Evolutionary conservation across 2,113 vertebrate species (phyloP).

Genomic region (Pyrgilauda ruficollis): DNA sequence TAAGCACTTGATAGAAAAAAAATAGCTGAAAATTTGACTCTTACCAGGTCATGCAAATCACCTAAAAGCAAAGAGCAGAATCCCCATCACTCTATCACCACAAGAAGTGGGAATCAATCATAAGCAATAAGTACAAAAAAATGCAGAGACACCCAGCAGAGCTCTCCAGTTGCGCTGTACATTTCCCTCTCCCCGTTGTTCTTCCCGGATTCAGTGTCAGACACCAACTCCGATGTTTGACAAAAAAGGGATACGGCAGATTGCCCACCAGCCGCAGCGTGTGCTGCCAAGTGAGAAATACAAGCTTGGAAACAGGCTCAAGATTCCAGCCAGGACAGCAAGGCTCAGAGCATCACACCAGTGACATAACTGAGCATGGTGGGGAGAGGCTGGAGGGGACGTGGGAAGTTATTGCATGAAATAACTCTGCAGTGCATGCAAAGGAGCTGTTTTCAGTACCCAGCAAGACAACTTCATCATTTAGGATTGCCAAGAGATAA

Average conservation of each 20-base stretch:
- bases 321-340: constrained; percentile 66
- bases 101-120: background rate
- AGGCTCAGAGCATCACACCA: constrained; percentile 48
- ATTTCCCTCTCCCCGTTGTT: background rate
- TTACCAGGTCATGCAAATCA: background rate
- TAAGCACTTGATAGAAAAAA: background rate
- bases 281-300: constrained; percentile 69
- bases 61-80: background rate
- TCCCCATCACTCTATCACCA: background rate
- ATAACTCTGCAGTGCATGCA: background rate
- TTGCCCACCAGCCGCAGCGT: constrained; percentile 58
- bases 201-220: constrained; percentile 36
- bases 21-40: background rate
- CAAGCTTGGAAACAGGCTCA: constrained; percentile 54
- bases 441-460: constrained; percentile 40
- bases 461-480: background rate
- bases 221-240: constrained; percentile 31
- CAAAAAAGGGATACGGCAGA: constrained; percentile 62
- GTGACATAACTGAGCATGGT: constrained; percentile 35
- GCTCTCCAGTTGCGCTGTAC: background rate
- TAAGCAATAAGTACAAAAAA: background rate
- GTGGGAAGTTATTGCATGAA: constrained; percentile 2
- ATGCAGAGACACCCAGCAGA: background rate
- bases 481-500: background rate
- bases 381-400: constrained; percentile 51